Evolutionary conservation across 2,888 invertebrate species (phyloP).

Genomic region (Microctonus hyperodae): DNA sequence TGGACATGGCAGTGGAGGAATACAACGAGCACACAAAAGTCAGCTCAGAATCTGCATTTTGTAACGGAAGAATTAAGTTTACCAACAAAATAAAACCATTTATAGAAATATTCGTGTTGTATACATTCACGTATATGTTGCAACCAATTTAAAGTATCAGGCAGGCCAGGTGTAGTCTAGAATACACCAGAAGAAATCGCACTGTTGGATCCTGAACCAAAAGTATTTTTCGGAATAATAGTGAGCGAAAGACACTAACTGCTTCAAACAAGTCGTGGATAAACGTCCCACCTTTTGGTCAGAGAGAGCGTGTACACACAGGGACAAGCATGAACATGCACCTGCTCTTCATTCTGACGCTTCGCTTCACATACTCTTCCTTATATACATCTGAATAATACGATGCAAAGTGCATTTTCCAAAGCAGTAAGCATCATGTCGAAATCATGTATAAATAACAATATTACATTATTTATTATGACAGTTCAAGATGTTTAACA

Average conservation of each 20-base stretch:
- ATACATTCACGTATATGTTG: neutral
- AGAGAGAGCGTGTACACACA: conserved; percentile 15
- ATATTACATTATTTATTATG: conserved; percentile 8
- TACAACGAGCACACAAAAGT: neutral
- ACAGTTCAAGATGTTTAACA: neutral
- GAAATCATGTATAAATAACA: conserved; percentile 4
- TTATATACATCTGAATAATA: neutral
- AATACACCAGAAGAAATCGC: conserved; percentile 1
- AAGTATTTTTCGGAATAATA: conserved; percentile 16
- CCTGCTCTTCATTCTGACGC: conserved; percentile 42
- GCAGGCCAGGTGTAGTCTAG: neutral
- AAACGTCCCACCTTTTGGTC: conserved; percentile 44
- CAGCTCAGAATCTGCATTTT: neutral
- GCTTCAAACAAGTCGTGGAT: conserved; percentile 48
- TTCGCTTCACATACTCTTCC: conserved; percentile 22
- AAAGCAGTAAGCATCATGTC: neutral
- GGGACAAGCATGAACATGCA: conserved; percentile 49
- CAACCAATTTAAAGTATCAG: neutral
- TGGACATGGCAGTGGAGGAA: conserved; percentile 33
- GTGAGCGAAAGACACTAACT: conserved; percentile 52
- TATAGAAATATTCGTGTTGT: neutral
- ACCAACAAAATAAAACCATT: neutral
- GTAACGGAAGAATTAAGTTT: neutral
- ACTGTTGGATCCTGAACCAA: conserved; percentile 8
- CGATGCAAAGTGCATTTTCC: conserved; percentile 19